A percentile compares a stretch with the other conserved stretches of the same genome.
These are phyloP conservation scores for Phyllopteryx taeniolatus DNA, from an alignment of 2,113 vertebrate genomes.

Conservation along the genomic window DNA sequence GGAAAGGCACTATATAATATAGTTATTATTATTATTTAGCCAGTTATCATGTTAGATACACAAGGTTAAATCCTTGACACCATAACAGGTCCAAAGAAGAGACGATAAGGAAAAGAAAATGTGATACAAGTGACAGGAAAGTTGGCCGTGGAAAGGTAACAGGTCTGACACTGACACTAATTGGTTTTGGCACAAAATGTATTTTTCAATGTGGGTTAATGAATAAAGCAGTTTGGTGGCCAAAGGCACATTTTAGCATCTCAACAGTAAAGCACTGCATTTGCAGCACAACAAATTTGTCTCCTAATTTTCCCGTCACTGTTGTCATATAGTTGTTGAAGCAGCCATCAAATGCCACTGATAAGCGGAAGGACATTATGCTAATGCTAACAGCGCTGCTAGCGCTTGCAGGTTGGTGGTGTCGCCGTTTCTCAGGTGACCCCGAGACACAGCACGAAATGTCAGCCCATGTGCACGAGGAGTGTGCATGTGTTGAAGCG, in stretches of 20 bases:
- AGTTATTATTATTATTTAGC: too few species aligned
- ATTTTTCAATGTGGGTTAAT: neutral
- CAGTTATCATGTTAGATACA: too few species aligned
- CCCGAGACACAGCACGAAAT: conserved; percentile 57
- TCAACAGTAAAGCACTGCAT: neutral
- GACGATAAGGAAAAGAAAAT: neutral
- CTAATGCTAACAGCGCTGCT: conserved; percentile 58
- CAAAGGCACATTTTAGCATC: neutral
- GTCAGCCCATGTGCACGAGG: conserved; percentile 50
- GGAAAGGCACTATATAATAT: too few species aligned
- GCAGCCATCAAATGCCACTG: conserved; percentile 20
- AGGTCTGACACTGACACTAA: neutral
- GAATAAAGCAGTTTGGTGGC: neutral
- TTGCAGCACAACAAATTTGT: neutral
- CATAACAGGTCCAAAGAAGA: neutral
- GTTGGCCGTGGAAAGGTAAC: neutral
- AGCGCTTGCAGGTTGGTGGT: conserved; percentile 49
- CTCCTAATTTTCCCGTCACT: neutral
- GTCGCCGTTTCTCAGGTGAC: conserved; percentile 54
- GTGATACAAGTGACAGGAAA: neutral
- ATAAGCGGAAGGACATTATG: conserved; percentile 61
- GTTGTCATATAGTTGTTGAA: conserved; percentile 22
- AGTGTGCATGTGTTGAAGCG: conserved; percentile 34
- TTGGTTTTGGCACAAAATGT: neutral
- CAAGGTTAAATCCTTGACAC: neutral